These are phyloP conservation scores for Apistogramma diplotaenia DNA, from an alignment of 2,113 vertebrate species.

Conservation along the genomic window DNA sequence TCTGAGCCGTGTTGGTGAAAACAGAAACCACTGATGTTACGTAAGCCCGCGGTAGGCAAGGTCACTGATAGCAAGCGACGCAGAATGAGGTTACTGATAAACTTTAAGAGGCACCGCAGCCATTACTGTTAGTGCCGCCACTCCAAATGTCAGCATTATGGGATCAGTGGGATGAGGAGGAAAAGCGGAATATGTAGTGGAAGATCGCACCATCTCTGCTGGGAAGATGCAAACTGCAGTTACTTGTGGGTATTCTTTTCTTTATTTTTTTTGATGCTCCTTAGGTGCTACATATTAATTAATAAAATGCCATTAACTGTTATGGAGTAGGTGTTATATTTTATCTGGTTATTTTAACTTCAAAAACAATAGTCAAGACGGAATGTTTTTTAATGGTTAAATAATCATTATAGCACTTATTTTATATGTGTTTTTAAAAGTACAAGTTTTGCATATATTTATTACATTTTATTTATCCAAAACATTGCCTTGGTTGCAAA, in stretches of 20 bases:
- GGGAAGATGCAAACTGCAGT: neutral
- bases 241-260: neutral
- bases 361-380: neutral
- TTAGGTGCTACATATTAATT: neutral
- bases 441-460: neutral
- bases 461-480: neutral
- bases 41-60: constrained; percentile 39
- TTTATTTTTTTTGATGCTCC: neutral
- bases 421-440: neutral
- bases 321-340: neutral
- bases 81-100: neutral
- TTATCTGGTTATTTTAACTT: neutral
- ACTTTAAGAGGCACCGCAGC: neutral
- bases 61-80: constrained; percentile 20
- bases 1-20: constrained; percentile 26
- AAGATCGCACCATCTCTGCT: neutral
- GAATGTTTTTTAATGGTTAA: neutral
- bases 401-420: neutral
- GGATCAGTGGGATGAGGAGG: neutral
- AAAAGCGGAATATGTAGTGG: neutral
- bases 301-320: neutral
- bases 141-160: neutral
- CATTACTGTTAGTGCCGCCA: neutral
- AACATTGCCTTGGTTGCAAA: neutral
- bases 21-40: constrained; percentile 35